These are phyloP conservation scores for Lycopodina hypogea DNA, from an alignment of 37 sponge, comb jelly and placozoan species.

Conservation along the genomic window DNA sequence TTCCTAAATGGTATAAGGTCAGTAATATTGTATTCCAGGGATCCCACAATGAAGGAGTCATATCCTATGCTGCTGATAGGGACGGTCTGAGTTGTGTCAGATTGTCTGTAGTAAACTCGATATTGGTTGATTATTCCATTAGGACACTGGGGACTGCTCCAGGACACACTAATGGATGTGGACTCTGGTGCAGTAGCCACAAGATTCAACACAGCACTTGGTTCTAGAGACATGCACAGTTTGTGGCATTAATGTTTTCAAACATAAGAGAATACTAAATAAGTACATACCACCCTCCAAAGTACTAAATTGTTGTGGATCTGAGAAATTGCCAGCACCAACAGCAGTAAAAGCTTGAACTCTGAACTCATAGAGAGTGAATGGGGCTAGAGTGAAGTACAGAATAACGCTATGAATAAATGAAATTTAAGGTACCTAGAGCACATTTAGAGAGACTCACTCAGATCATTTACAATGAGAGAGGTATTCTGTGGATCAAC, in stretches of 20 bases:
- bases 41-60: background rate
- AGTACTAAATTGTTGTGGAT: slow-evolving; percentile 15
- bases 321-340: slow-evolving; percentile 29
- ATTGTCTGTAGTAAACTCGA: slow-evolving; percentile 12
- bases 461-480: slow-evolving; percentile 16
- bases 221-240: slow-evolving; percentile 9
- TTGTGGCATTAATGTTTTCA: background rate
- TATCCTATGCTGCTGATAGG: background rate
- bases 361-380: slow-evolving; percentile 30
- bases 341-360: slow-evolving; percentile 25
- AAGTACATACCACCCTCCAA: slow-evolving; percentile 22
- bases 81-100: background rate
- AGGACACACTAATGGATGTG: slow-evolving; percentile 8
- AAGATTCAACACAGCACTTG: slow-evolving; percentile 16
- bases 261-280: background rate
- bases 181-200: background rate
- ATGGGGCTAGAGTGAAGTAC: slow-evolving; percentile 19
- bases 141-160: slow-evolving; percentile 34
- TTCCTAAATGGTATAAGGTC: slow-evolving; percentile 8
- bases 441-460: background rate
- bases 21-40: background rate
- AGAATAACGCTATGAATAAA: background rate
- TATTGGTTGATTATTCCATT: slow-evolving; percentile 35
- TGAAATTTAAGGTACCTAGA: no score
- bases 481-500: slow-evolving; percentile 25